Base-by-base conservation (phyloP, 2,797 vertebrate genomes). In the Delichon dasypus region DNA sequence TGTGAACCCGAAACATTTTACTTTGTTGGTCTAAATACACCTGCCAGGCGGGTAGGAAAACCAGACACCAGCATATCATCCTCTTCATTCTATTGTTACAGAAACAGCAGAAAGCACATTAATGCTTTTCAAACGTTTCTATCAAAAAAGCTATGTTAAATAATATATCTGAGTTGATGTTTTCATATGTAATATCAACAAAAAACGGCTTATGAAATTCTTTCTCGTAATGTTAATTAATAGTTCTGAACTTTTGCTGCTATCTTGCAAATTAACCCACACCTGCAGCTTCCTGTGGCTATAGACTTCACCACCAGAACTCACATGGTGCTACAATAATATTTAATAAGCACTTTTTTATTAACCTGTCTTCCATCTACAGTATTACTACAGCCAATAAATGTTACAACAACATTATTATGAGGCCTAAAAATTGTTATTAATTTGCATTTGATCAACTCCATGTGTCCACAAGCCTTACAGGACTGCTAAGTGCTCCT, bases 371-470 rank as follows among this genome's bases (percentile, higher is more conserved):
- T 92, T 92, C 38, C 70, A 79, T n/a, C 30, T 70, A 32, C 72
- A 50, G 5, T 32, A 62, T 71, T 94, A 88, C 50, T 93, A 73
- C 29, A 85, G 71, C 73, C 75, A 70, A 94, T 96, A 97, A 97
- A 96, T 61, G 87, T 60, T 90, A 83, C 60, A 60, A 54, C n/a
- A 45, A n/a, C 48, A 34, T 71, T 82, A 58, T 62, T 79, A 67
- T 4, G 71, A 89, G 96, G 95, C 93, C 95, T 96, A 97, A 94
- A 97, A 97, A 97, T 97, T 90, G 95, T 97, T 94, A 96, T 96
- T 97, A 97, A 97, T 98, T 96, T 97, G 94, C 92, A 95, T 96
- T 96, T 97, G 96, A 98, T 98, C 65, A 64, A 94, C 88, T 97
- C 95, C 97, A 97, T 50, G 95, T 97, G 97, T 66, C 77, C 86